Evolutionary conservation across 2,797 vertebrate species (phyloP).

Genomic region (Cryptoprocta ferox): DNA sequence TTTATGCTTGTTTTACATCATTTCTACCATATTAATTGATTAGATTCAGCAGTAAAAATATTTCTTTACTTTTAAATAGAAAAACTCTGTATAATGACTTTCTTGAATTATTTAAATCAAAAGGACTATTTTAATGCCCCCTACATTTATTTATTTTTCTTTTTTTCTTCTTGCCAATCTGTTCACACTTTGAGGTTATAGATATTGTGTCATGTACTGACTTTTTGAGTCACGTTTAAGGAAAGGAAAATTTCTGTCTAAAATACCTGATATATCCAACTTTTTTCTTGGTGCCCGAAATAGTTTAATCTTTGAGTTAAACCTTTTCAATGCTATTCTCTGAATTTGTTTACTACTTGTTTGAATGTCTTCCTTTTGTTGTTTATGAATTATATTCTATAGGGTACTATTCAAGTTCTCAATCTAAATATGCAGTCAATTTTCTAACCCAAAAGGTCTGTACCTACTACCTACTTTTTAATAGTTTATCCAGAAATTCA

Average conservation of each 20-base stretch:
- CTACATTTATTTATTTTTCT: not conserved
- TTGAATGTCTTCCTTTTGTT: not conserved
- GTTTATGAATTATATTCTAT: not conserved
- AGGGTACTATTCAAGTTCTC: slow-evolving; percentile 1
- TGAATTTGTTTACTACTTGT: slow-evolving; percentile 33
- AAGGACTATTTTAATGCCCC: not conserved
- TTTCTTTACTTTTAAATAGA: not conserved
- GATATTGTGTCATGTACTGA: not conserved
- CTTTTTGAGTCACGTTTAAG: slow-evolving; percentile 17
- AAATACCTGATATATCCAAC: not conserved
- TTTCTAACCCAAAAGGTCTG: not conserved
- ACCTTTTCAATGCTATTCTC: not conserved
- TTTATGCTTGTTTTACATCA: slow-evolving; percentile 9
- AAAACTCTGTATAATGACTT: not conserved
- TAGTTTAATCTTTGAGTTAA: slow-evolving; percentile 11
- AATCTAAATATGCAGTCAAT: not conserved
- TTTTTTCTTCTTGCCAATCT: not conserved
- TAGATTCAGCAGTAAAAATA: not conserved
- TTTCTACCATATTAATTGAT: not conserved
- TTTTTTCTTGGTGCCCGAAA: slow-evolving; percentile 12
- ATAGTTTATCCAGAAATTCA: slow-evolving; percentile 7
- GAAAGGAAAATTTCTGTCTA: not conserved
- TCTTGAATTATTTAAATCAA: not conserved
- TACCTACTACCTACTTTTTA: not conserved
- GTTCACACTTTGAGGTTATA: not conserved